These are phyloP conservation scores for Neotoma lepida DNA, from an alignment of 2,113 vertebrate species.

Conservation along the genomic window DNA sequence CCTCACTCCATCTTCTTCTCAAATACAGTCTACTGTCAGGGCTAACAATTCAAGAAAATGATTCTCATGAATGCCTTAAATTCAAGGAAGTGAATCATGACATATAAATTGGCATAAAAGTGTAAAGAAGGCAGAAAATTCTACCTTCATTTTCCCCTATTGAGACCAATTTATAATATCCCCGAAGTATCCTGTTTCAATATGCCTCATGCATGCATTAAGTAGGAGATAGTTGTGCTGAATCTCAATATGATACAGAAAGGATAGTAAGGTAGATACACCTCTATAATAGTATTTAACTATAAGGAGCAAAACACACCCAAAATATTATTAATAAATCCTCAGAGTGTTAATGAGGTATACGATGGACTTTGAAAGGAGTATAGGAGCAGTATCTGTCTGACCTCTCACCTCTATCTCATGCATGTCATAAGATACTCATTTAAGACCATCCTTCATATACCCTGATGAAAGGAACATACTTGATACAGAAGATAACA, in stretches of 20 bases:
- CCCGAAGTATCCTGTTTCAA: not conserved
- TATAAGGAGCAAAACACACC: not conserved
- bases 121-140: not conserved
- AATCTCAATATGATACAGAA: slow-evolving; percentile 3
- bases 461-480: not conserved
- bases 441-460: not conserved
- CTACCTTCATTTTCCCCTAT: not conserved
- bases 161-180: not conserved
- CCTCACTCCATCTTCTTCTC: not conserved
- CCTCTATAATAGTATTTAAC: not conserved
- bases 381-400: not conserved
- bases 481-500: not conserved
- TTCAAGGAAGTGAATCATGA: slow-evolving; percentile 9
- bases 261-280: not conserved
- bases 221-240: not conserved
- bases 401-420: no score
- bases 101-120: not conserved
- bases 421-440: not conserved
- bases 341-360: not conserved
- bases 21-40: not conserved
- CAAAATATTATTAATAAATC: not conserved
- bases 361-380: not conserved
- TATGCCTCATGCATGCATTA: not conserved
- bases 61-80: not conserved
- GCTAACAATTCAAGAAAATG: slow-evolving; percentile 6